Percentiles rank a stretch among this genome's conserved stretches.
Conservation (phyloP, 2,113 vertebrate genomes). For the Ifrita kowaldi region DNA sequence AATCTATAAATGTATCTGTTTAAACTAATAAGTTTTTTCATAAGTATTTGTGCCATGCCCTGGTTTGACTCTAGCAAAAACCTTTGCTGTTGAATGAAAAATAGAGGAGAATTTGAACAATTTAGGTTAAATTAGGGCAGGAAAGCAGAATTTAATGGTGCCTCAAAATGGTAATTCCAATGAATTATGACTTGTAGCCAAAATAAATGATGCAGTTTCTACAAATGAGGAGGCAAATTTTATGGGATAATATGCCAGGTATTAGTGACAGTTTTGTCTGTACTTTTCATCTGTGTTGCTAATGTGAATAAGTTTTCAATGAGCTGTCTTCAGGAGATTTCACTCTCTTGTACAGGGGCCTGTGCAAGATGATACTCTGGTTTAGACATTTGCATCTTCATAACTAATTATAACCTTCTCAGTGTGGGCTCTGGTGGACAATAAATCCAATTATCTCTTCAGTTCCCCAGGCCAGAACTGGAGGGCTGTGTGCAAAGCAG, state of each 20-base stretch:
- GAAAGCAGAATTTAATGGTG: not conserved
- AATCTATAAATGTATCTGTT: not conserved
- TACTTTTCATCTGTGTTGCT: not conserved
- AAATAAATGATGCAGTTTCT: not conserved
- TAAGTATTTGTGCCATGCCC: not conserved
- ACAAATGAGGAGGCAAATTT: not conserved
- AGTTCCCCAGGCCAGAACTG: not conserved
- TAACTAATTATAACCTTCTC: not conserved
- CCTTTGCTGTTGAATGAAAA: not conserved
- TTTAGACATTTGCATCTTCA: not conserved
- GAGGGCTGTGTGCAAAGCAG: not conserved
- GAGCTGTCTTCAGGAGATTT: not conserved
- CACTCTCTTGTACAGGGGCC: not conserved
- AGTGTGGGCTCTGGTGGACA: not conserved
- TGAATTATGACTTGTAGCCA: not conserved
- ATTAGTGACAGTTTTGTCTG: not conserved
- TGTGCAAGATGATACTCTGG: not conserved
- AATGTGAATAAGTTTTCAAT: not conserved
- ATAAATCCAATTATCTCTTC: not conserved
- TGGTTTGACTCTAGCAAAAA: not conserved
- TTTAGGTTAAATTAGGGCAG: not conserved
- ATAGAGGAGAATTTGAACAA: not conserved
- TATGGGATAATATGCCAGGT: not conserved
- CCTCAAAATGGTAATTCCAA: not conserved
- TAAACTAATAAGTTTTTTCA: not conserved